Base-by-base conservation (phyloP, 2,888 invertebrate species). In the Lymantria dispar region DNA sequence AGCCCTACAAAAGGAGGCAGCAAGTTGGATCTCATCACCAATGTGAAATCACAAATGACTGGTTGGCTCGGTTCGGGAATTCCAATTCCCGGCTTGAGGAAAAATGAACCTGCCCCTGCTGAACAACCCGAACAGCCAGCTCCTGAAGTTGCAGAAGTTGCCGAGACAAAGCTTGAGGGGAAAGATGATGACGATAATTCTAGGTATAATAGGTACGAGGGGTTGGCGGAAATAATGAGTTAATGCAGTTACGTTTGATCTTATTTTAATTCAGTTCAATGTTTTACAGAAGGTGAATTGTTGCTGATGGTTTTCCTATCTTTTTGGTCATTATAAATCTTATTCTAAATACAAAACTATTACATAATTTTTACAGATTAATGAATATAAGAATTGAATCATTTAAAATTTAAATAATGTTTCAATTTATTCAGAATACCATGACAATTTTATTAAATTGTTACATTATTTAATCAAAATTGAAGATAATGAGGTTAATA, bases 111-210 rank as follows among this genome's bases (percentile, higher is more conserved):
- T 9, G 88, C 93, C 3, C 85, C 86, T 12, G 91, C 75, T 0
- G 91, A 93, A 1, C 52, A 49, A 56, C 78, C 85, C 8, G 87
- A 91, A 54, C 83, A 45, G 39, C 52, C 87, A 1, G 84, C 81
- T 12, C 85, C 70, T n/a, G 85, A 91, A 58, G 80, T 83, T n/a
- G 71, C 74, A 3, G 92, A 92, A 63, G 78, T 82, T 8, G 78
- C 80, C 0, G 85, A 87, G 46, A 70, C 80, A 39, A 88, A 83
- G 62, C 74, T 80, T 0, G 90, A 90, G 61, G 82, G 76, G 43
- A 94, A 94, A 83, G 96, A 97, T 74, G 96, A 97, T 87, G 97
- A 97, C 85, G 96, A 96, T 92, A 96, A 96, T 92, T 96, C 96
- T 89, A 96, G 96, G 96, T 96, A 94, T 91, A 94, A 91, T 93